Percentiles rank a stretch among this genome's conserved stretches.
These are phyloP conservation scores for Hirtodrosophila cameraria DNA, from an alignment of 2,888 invertebrate genomes.

Conservation along the genomic window DNA sequence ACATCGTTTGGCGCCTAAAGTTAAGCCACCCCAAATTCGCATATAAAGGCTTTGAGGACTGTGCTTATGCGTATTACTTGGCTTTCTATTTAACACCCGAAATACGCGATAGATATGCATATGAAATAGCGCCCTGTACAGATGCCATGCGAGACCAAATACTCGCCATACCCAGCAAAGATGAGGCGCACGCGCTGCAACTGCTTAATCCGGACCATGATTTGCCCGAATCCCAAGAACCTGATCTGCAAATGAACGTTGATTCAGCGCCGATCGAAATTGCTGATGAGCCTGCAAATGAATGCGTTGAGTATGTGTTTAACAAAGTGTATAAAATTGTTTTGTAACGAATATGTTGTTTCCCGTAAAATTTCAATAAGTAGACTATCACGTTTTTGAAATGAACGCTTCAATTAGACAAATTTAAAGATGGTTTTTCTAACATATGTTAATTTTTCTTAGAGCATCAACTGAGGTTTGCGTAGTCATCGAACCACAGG, in stretches of 20 bases:
- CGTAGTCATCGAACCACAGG: not conserved
- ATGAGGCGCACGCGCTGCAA: not conserved
- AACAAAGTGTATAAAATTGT: not conserved
- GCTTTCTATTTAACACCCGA: conserved; percentile 45
- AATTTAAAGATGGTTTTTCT: not conserved
- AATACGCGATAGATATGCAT: conserved; percentile 34
- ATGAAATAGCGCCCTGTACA: conserved; percentile 17
- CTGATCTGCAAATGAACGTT: not conserved
- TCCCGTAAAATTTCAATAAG: rapidly evolving
- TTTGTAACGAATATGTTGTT: no score
- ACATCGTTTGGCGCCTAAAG: conserved; percentile 41
- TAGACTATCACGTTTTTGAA: no score
- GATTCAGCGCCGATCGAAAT: not conserved
- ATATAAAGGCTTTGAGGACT: conserved; percentile 40
- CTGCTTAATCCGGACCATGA: not conserved
- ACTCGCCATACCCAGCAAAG: conserved; percentile 25
- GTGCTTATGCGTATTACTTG: conserved; percentile 42
- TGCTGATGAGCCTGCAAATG: not conserved
- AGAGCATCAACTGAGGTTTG: not conserved
- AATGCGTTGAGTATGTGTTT: conserved; percentile 10
- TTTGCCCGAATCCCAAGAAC: not conserved
- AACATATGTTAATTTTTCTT: no score
- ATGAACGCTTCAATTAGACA: no score
- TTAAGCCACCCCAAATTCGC: conserved; percentile 14
- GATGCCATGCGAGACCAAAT: conserved; percentile 10